Evolutionary conservation across 2,113 vertebrate species (phyloP), one percentile per base, ranked within the genome.

Genomic region (Mobula hypostoma): DNA sequence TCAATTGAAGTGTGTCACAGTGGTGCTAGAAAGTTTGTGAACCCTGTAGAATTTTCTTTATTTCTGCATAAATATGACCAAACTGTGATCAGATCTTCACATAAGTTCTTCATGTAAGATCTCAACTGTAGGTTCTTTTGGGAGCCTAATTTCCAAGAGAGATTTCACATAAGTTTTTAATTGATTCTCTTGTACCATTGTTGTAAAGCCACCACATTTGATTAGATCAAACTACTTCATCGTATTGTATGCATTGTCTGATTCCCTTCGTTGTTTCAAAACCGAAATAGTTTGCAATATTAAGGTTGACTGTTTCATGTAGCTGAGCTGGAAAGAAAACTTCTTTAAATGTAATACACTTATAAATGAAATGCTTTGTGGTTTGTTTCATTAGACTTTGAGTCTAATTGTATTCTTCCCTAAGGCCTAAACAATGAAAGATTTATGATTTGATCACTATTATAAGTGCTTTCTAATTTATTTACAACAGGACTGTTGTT

Each of bases 351-450:
- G 48, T 14, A 1, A 8, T 15, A 40, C 36, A 93, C 40, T 93
- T 93, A 29, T 56, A 93, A 29, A 76, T 93, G 68, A 93, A 93
- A 93, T 93, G 91, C 40, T 74, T 24, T 74, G 40, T 74, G 36
- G 70, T 70, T 72, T 68, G 36, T 72, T 72, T 72, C 66, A 92
- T 72, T 72, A 66, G 36, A 36, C 11, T 92, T 32, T 19, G 91
- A 76, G 68, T 48, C 91, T 93, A 93, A 74, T 56, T 93, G 91
- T 48, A 74, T 56, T 92, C 90, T 14, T 74, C 91, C 91, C 91
- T 93, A 56, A 93, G 91, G 91, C 19, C 91, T 74, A 74, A 74
- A 48, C 91, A 93, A 93, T 48, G 91, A 93, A 93, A 93, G 36
- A 74, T 74, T 74, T 74, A 74, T 76, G 68, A 74, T 76, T 56